Base-by-base conservation (phyloP, 2,797 vertebrate genomes). In the Acanthurus lineatus region DNA sequence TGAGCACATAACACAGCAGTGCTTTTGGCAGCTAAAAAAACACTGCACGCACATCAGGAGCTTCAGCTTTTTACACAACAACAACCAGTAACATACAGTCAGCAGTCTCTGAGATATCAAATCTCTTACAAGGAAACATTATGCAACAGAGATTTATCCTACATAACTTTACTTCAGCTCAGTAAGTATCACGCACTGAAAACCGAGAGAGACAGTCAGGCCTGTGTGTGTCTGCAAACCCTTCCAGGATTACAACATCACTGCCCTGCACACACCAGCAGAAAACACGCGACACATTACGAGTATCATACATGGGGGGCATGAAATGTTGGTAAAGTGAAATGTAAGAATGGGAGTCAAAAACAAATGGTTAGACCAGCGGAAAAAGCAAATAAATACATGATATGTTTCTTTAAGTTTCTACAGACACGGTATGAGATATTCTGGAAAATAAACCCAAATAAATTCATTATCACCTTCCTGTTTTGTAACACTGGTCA, bases 301-400 rank as follows among this genome's bases (percentile, higher is more conserved):
- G 32, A 35, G 32, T 2, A 20, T n/a, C n/a, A 79, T 42, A 73
- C 28, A 16, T 44, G 80, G 73, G 73, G 79, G 61, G 48, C 44
- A 81, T 93, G 86, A 73, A 68, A 76, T 86, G 82, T 52, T 58
- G 19, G 58, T 16, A 49, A 47, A 56, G 67, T 62, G 76, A 77
- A 69, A 86, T 86, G 71, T 51, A 59, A 56, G 73, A 67, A 75
- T 35, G 61, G 16, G 20, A 54, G 8, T 35, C 7, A 64, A 64
- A 69, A 54, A 65, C n/a, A 64, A 4, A 40, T 61, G 53, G 35
- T 56, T 35, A 65, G 20, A 5, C 20, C 17, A 3, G 17, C 38
- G 42, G 40, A 4, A n/a, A 38, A 53, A 35, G 32, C 32, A 35
- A 35, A 35, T 35, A 35, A 1, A 35, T 3, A 54, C 17, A 57